phyloP scores from a whole-genome alignment of 2,888 invertebrate species.

The Acleris holmiana region DNA sequence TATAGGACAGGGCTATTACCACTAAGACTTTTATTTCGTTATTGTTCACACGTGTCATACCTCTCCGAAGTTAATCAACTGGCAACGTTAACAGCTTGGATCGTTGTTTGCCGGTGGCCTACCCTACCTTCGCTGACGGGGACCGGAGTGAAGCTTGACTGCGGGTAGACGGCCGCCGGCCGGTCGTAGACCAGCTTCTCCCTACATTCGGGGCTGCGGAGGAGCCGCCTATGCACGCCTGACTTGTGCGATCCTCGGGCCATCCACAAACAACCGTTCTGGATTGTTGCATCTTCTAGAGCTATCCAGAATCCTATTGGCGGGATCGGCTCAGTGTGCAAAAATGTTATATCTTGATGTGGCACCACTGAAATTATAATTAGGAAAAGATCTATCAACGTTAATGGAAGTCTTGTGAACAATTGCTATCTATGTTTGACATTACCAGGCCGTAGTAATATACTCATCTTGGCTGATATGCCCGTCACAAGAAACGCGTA shows the following conservation, averaged over 20 bases:
- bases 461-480: too few relatives aligned
- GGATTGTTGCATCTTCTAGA: conserved; percentile 94
- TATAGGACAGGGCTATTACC: too few relatives aligned
- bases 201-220: conserved; percentile 87
- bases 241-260: conserved; percentile 95
- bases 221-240: conserved; percentile 89
- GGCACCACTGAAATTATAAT: conserved; percentile 84
- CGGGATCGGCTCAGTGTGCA: conserved; percentile 92
- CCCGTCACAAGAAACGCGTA: too few relatives aligned
- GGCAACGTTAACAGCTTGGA: too few relatives aligned
- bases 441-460: too few relatives aligned
- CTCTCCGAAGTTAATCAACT: too few relatives aligned
- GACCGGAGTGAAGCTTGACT: conserved; percentile 89
- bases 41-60: too few relatives aligned
- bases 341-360: conserved; percentile 95
- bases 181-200: conserved; percentile 88
- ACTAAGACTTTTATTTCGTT: too few relatives aligned
- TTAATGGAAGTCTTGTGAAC: too few relatives aligned
- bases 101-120: too few relatives aligned
- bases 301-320: conserved; percentile 98
- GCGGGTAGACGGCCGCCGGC: conserved; percentile 88
- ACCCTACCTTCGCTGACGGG: conserved; percentile 92
- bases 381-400: background rate
- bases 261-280: conserved; percentile 98
- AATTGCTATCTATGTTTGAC: too few relatives aligned